phyloP scores from a whole-genome alignment of 2,888 invertebrate genomes.

The Strigamia maritima region DNA sequence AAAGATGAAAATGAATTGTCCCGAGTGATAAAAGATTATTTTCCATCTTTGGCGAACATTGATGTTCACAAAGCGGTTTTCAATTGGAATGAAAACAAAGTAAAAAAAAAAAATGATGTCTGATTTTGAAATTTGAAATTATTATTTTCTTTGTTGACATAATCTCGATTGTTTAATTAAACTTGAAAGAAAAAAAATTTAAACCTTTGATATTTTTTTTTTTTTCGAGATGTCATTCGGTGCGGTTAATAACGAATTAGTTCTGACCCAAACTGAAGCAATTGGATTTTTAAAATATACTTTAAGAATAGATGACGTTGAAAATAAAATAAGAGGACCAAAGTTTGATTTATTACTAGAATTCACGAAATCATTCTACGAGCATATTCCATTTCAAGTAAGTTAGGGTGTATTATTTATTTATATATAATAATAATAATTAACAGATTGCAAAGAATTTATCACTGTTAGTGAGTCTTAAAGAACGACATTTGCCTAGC shows the following conservation, averaged over 20 bases:
- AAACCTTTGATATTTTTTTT: too few species aligned
- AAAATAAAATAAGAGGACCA: background rate
- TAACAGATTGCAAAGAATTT: background rate
- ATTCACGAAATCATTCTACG: background rate
- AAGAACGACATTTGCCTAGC: background rate
- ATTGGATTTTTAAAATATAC: background rate
- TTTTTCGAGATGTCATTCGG: background rate
- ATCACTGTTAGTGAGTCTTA: background rate
- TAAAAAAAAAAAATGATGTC: too few species aligned
- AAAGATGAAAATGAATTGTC: background rate
- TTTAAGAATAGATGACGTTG: background rate
- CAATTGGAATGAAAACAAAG: slow-evolving; percentile 10
- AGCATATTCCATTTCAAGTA: slow-evolving; percentile 2
- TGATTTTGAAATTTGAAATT: background rate
- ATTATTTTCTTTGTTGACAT: background rate
- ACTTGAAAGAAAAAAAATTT: background rate
- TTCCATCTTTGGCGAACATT: background rate
- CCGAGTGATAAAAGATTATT: background rate
- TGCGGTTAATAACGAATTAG: background rate
- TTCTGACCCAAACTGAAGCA: background rate
- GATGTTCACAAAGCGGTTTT: background rate
- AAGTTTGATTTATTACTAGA: background rate
- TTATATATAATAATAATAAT: background rate
- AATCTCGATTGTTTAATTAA: too few species aligned
- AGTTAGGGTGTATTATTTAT: background rate